A percentile compares a stretch with the other conserved stretches of the same genome.
Conservation (phyloP, 2,113 vertebrate species). For the Drymodes brunneopygia region DNA sequence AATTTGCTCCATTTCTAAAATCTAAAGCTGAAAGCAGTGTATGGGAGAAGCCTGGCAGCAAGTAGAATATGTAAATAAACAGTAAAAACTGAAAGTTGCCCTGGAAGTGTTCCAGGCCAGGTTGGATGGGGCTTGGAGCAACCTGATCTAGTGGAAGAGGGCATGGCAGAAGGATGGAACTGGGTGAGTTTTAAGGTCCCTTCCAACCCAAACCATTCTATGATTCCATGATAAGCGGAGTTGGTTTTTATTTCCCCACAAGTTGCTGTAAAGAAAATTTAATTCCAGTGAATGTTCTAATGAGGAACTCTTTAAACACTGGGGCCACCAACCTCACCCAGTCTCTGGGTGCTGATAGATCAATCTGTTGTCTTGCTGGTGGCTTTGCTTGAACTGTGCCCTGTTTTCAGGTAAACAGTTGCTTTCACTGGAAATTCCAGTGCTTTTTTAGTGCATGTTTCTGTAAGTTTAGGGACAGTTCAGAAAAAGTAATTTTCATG, state of each 20-base stretch:
- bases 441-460: background rate
- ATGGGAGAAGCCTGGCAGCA: background rate
- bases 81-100: background rate
- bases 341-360: fast-evolving
- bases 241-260: background rate
- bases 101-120: background rate
- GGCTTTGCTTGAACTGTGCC: background rate
- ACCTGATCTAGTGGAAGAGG: background rate
- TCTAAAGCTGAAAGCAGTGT: background rate
- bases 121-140: background rate
- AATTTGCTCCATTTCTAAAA: background rate
- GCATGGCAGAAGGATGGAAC: background rate
- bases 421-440: background rate
- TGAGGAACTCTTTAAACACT: background rate
- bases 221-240: background rate
- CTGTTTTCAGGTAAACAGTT: background rate
- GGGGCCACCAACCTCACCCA: background rate
- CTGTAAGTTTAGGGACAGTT: background rate
- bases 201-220: background rate
- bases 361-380: background rate
- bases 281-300: background rate
- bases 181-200: background rate
- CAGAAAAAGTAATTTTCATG: background rate
- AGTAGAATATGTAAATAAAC: background rate
- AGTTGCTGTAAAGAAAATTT: background rate